Evolutionary conservation across 2,797 vertebrate species (phyloP).

Genomic region (Myotis daubentonii): DNA sequence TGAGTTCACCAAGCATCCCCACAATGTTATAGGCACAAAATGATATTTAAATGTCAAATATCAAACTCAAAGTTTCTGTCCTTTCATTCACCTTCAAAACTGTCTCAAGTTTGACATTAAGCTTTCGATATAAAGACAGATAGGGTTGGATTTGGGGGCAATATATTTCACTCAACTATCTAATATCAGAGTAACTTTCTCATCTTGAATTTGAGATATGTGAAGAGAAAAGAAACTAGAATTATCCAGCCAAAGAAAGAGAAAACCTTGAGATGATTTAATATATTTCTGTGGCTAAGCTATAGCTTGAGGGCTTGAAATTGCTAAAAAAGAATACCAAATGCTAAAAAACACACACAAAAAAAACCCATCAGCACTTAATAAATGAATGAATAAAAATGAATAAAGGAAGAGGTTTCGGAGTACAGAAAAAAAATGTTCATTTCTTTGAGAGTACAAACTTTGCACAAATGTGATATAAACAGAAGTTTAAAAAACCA

Average conservation of each 20-base stretch:
- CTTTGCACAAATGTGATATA: not conserved
- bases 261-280: constrained; percentile 41
- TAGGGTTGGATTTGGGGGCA: not conserved
- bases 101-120: constrained; percentile 29
- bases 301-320: constrained; percentile 44
- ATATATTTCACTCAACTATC: constrained; percentile 31
- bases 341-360: not conserved
- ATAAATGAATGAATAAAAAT: not conserved
- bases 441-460: not conserved
- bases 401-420: not conserved
- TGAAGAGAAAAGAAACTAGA: not conserved
- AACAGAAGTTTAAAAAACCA: not conserved
- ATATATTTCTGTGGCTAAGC: constrained; percentile 10
- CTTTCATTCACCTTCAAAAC: constrained; percentile 52
- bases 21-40: constrained; percentile 19
- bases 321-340: not conserved
- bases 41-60: constrained; percentile 48
- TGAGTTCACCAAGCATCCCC: constrained; percentile 11
- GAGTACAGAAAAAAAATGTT: constrained; percentile 31
- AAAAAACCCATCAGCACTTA: not conserved
- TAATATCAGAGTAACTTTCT: constrained; percentile 5
- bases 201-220: constrained; percentile 32
- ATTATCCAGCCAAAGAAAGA: constrained; percentile 20
- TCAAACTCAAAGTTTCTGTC: constrained; percentile 18
- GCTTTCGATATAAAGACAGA: constrained; percentile 24